Base-by-base conservation (phyloP, 1,140 invertebrate species). In the Caerostris darwini region DNA sequence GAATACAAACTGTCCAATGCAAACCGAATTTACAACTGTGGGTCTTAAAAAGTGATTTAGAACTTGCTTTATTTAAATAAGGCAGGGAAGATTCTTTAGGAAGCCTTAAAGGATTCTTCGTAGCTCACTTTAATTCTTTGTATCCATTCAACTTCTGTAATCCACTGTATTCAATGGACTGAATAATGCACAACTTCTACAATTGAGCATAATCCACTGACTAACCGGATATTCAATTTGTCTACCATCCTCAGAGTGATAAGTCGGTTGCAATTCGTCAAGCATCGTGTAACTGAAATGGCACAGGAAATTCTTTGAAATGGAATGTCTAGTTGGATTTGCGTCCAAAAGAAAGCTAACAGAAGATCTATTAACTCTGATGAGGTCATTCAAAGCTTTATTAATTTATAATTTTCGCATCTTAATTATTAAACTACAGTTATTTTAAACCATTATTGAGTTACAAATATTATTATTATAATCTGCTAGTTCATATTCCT, bases 181-280 rank as follows among this genome's bases (percentile, higher is more conserved):
- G 53, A 71, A 53, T 77, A 86, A 59, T 53, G 85, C n/a, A 58
- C 34, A 7, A 50, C 61, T 53, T 61, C 57, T 64, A 59, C 85
- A 86, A 50, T 58, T 86, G 85, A 7, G 7, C 61, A 7, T 86
- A 86, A 58, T 86, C 19, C 34, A 12, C 58, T 7, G 14, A 7
- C 56, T 50, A 34, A 6, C 58, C 85, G 85, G 85, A 86, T 59
- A 61, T 58, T 59, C 6, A 86, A 86, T 61, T 58, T 57, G 34
- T 58, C 85, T 86, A 61, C 12, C 6, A 3, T 17, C 50, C n/a
- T 19, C 56, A 59, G 57, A 19, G 8, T n/a, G 56, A 58, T 61
- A 86, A 86, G 85, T 86, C 85, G 57, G 14, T 7, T 59, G 12
- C 57, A 61, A 61, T 58, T 59, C 57, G 12, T 19, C 56, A 50